Percentiles rank a stretch among this genome's conserved stretches.
These are phyloP conservation scores for Lymantria dispar DNA, from an alignment of 2,888 invertebrate species.

Conservation along the genomic window DNA sequence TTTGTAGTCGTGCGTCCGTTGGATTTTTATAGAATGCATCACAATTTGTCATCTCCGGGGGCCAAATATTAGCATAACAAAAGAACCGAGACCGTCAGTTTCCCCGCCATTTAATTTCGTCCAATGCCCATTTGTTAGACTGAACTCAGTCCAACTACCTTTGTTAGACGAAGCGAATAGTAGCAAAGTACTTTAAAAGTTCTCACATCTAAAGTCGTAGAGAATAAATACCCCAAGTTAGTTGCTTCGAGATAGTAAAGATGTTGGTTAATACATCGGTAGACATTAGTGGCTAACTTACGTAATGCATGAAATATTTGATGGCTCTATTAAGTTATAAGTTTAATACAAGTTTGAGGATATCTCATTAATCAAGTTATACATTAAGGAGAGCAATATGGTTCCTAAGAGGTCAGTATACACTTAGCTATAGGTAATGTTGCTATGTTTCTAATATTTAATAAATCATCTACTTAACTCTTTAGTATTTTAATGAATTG, in stretches of 20 bases:
- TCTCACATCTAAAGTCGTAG: constrained; percentile 40
- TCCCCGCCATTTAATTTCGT: constrained; percentile 47
- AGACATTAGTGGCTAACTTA: constrained; percentile 37
- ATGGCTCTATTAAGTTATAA: constrained; percentile 29
- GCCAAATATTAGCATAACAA: constrained; percentile 56
- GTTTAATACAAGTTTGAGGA: constrained; percentile 25
- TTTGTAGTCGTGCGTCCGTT: constrained; percentile 7
- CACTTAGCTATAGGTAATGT: no score
- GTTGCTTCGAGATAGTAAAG: constrained; percentile 38
- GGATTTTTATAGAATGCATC: constrained; percentile 40
- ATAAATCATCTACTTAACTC: no score
- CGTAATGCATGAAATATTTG: constrained; percentile 32
- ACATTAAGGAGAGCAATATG: constrained; percentile 8
- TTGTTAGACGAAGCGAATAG: constrained; percentile 50
- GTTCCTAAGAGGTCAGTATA: no score
- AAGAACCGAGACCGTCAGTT: constrained; percentile 40
- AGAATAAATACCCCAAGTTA: constrained; percentile 50
- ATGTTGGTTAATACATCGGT: constrained; percentile 41
- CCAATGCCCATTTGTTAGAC: constrained; percentile 47
- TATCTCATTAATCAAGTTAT: constrained; percentile 29
- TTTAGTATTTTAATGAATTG: no score
- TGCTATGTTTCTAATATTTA: no score
- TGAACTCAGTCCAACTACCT: constrained; percentile 45
- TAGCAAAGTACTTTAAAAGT: constrained; percentile 50
- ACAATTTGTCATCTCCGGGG: constrained; percentile 50